phyloP scores from a whole-genome alignment of 2,113 vertebrate species.

The Arothron firmamentum region DNA sequence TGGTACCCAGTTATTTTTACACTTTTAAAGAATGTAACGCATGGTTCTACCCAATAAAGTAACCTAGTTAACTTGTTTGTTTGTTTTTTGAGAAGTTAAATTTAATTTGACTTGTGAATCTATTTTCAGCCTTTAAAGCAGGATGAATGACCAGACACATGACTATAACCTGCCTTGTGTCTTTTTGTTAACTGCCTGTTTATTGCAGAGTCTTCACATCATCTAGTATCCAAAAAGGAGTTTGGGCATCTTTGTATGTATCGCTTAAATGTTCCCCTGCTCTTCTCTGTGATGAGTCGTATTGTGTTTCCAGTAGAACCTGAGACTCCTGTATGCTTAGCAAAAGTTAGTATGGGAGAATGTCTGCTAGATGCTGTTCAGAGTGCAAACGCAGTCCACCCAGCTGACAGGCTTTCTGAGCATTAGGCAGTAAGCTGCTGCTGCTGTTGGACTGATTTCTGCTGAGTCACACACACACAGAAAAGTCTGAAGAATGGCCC shows the following conservation, averaged over 20 bases:
- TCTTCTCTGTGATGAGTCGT: constrained; percentile 23
- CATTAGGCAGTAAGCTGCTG: constrained; percentile 31
- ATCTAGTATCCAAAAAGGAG: constrained; percentile 65
- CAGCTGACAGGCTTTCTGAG: constrained; percentile 55
- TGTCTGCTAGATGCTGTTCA: constrained; percentile 25
- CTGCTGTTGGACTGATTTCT: constrained; percentile 29
- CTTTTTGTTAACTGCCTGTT: constrained; percentile 37
- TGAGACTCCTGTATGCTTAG: constrained; percentile 15
- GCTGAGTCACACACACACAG: constrained; percentile 52
- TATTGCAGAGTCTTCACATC: constrained; percentile 81
- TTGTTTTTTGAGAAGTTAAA: neutral
- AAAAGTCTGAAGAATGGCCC: constrained; percentile 3
- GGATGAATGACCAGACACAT: too few relatives aligned
- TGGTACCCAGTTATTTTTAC: constrained; percentile 70
- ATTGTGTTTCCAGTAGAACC: constrained; percentile 48
- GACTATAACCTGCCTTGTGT: constrained; percentile 29
- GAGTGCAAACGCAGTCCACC: constrained; percentile 38
- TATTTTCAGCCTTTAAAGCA: neutral
- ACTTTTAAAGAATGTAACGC: neutral
- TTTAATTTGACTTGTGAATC: neutral
- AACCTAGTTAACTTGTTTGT: neutral
- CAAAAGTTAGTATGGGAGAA: constrained; percentile 7
- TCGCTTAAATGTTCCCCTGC: constrained; percentile 40
- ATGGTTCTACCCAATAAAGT: neutral
- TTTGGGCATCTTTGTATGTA: constrained; percentile 73